Percentiles rank a stretch among this genome's conserved stretches.
phyloP scores from a whole-genome alignment of 2,888 invertebrate species.

The Melinaea marsaeus region DNA sequence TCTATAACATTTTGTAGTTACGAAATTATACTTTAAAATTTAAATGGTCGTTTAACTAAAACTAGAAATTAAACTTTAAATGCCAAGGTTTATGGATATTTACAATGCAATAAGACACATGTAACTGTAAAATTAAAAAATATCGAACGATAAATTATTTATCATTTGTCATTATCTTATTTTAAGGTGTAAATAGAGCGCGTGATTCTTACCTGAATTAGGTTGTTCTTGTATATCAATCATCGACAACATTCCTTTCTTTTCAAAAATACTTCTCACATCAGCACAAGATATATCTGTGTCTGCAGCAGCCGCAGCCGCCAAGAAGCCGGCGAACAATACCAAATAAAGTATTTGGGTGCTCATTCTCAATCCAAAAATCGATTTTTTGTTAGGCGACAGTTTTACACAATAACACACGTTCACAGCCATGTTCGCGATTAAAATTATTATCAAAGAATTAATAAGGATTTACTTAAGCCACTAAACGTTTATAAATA shows the following conservation, averaged over 20 bases:
- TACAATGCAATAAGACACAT: neutral
- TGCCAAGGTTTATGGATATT: neutral
- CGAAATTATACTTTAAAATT: no score
- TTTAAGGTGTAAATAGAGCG: constrained; percentile 42
- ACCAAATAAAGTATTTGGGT: constrained; percentile 70
- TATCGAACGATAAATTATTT: constrained; percentile 39
- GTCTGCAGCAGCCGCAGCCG: constrained; percentile 55
- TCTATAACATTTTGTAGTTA: no score
- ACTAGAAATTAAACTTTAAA: no score
- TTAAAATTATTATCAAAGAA: constrained; percentile 37
- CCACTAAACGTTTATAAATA: constrained; percentile 51
- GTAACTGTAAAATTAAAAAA: neutral
- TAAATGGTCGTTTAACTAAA: no score
- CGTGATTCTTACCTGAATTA: constrained; percentile 72
- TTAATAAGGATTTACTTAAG: constrained; percentile 44
- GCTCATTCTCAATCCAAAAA: constrained; percentile 70
- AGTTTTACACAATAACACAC: constrained; percentile 72
- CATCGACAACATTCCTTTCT: constrained; percentile 70
- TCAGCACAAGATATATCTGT: constrained; percentile 69
- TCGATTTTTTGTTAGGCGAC: constrained; percentile 75
- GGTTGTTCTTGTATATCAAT: constrained; percentile 71
- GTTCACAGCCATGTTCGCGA: constrained; percentile 69
- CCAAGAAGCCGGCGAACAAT: constrained; percentile 60
- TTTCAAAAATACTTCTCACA: constrained; percentile 71
- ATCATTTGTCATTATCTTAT: constrained; percentile 53